Evolutionary conservation across 2,797 vertebrate genomes (phyloP).

Genomic region (Sebastes paucispinis): DNA sequence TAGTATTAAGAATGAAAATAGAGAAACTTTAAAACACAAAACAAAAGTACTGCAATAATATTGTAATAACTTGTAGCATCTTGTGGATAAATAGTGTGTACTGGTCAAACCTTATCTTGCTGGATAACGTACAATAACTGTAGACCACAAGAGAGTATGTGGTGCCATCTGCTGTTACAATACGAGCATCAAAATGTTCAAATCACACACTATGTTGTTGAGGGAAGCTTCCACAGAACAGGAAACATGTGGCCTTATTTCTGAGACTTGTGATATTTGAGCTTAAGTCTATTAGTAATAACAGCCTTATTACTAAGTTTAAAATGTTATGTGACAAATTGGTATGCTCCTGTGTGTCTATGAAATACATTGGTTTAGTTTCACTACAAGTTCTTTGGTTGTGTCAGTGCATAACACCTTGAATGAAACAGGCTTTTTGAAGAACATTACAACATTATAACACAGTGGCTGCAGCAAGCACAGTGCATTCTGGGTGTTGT

Average conservation of each 20-base stretch:
- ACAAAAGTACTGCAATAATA: neutral
- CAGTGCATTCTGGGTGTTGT: too few relatives aligned
- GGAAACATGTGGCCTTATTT: neutral
- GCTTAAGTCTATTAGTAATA: neutral
- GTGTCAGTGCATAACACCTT: neutral
- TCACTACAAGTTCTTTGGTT: neutral
- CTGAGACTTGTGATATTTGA: neutral
- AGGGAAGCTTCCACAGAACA: neutral
- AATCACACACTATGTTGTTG: neutral
- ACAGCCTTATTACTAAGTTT: neutral
- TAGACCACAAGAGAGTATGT: neutral
- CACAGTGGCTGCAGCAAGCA: too few relatives aligned
- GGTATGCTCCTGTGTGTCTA: neutral
- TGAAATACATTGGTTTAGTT: neutral
- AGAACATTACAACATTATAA: neutral
- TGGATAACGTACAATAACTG: neutral
- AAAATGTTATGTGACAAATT: neutral
- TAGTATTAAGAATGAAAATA: neutral
- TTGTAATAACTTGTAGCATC: neutral
- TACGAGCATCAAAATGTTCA: neutral
- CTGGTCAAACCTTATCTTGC: neutral
- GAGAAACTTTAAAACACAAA: neutral
- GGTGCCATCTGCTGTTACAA: constrained; percentile 70
- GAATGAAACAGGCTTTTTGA: neutral
- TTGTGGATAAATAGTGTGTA: neutral